Evolutionary conservation across 2,888 invertebrate species (phyloP).

Genomic region (Ceriagrion tenellum): DNA sequence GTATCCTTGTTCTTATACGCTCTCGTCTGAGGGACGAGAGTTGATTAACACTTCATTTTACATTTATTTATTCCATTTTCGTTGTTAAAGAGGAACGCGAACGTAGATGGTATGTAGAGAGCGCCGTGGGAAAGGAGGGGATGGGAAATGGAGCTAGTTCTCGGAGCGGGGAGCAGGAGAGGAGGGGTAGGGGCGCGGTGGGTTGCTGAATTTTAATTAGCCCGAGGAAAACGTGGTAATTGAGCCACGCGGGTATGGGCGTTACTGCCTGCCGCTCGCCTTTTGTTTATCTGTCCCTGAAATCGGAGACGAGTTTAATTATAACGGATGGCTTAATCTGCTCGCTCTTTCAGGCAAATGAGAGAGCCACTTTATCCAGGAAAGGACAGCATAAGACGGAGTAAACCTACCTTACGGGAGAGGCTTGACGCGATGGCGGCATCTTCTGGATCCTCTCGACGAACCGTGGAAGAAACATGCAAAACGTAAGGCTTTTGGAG

Average conservation of each 20-base stretch:
- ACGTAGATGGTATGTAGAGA: background rate
- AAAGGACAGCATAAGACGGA: constrained; percentile 21
- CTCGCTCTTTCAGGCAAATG: constrained; percentile 30
- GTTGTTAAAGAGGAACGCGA: background rate
- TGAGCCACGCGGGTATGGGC: constrained; percentile 56
- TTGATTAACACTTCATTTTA: background rate
- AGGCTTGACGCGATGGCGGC: background rate
- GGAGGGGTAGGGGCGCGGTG: background rate
- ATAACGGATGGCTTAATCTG: constrained; percentile 64
- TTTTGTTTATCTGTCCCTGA: constrained; percentile 64
- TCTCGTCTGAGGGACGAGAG: background rate
- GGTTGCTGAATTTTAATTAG: constrained; percentile 59
- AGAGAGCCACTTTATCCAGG: constrained; percentile 10
- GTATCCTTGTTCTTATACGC: background rate
- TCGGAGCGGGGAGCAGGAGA: background rate
- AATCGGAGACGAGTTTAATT: constrained; percentile 62
- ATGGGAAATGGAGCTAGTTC: background rate
- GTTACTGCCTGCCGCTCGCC: constrained; percentile 56
- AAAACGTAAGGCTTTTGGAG: background rate
- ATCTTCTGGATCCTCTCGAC: background rate
- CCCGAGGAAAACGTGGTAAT: constrained; percentile 40
- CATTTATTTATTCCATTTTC: constrained; percentile 22
- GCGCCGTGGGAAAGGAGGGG: background rate
- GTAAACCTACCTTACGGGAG: background rate
- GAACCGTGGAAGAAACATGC: background rate